These are phyloP conservation scores for Petrocephalus schoutedeni DNA, from an alignment of 2,797 vertebrate genomes.

Conservation along the genomic window DNA sequence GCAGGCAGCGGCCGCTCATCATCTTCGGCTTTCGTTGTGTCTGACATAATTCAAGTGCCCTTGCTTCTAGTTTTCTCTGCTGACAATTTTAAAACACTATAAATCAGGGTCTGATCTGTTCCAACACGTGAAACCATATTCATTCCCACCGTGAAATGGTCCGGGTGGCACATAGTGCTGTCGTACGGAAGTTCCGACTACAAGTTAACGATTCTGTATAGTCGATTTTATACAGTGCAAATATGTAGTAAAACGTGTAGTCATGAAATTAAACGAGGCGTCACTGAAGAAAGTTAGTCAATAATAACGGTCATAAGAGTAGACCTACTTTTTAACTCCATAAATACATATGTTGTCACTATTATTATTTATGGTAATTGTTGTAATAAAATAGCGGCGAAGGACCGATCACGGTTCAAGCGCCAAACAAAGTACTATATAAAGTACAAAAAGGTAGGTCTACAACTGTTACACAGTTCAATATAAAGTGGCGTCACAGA, in stretches of 20 bases:
- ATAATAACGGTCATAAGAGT: neutral
- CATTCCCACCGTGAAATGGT: neutral
- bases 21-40: neutral
- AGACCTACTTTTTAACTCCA: neutral
- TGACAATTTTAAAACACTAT: neutral
- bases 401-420: neutral
- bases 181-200: neutral
- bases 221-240: neutral
- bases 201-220: neutral
- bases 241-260: neutral
- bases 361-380: neutral
- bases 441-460: neutral
- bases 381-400: neutral
- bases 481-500: neutral
- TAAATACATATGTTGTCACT: neutral
- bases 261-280: neutral
- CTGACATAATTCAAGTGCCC: slow-evolving; percentile 26
- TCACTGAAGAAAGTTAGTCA: neutral
- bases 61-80: neutral
- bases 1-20: slow-evolving; percentile 16
- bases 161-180: neutral
- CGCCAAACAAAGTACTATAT: neutral
- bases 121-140: neutral
- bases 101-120: neutral
- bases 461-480: neutral